Evolutionary conservation across 1,140 invertebrate genomes (phyloP).

Genomic region (Drosophila saltans): DNA sequence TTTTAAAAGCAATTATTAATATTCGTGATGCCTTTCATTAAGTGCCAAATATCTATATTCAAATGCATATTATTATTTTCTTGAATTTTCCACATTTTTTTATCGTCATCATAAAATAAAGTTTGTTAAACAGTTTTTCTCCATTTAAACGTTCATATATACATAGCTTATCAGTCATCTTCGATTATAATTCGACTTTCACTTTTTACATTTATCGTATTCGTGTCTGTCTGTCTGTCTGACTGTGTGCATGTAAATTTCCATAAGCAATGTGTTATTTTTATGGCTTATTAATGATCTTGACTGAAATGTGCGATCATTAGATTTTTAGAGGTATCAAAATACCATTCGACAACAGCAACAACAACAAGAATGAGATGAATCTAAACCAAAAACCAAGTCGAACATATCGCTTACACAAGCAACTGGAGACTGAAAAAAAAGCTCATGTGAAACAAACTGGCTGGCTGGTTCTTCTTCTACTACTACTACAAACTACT

Average conservation of each 20-base stretch:
- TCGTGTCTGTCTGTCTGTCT: neutral
- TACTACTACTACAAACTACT: conserved; percentile 5
- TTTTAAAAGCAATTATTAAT: too few species aligned
- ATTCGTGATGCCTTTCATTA: neutral
- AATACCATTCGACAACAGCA: conserved; percentile 19
- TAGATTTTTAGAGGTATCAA: conserved; percentile 55
- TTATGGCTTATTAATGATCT: conserved; percentile 77
- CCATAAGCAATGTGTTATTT: conserved; percentile 58
- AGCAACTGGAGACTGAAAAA: conserved; percentile 18
- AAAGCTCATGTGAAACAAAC: conserved; percentile 24
- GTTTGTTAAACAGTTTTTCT: conserved; percentile 5
- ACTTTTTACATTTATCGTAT: conserved; percentile 44
- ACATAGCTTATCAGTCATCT: conserved; percentile 12
- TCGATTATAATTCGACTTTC: conserved; percentile 57
- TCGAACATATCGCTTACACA: conserved; percentile 58
- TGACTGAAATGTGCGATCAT: conserved; percentile 67
- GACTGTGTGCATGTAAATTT: conserved; percentile 36
- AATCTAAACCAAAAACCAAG: conserved; percentile 34
- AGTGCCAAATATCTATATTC: neutral
- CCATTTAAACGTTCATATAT: neutral
- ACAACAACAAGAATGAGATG: conserved; percentile 14
- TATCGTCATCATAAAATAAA: neutral
- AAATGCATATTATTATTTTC: neutral
- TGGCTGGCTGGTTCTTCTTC: conserved; percentile 33
- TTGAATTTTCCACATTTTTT: neutral